Base-by-base conservation (phyloP, 2,797 vertebrate species). In the Potorous gilbertii region DNA sequence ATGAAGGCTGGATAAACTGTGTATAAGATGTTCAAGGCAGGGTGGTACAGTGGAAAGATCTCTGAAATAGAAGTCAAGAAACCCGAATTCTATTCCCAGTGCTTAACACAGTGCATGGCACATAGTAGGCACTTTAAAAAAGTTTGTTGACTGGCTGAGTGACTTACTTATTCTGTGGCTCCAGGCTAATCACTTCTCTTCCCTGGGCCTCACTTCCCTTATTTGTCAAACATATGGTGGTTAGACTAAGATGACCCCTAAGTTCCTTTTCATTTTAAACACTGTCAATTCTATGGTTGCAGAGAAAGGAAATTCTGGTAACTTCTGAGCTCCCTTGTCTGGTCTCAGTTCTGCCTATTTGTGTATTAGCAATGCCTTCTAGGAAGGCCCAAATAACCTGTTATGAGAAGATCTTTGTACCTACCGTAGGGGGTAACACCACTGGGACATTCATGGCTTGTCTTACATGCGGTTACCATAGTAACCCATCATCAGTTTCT, bases 331-430 rank as follows among this genome's bases (percentile, higher is more conserved):
- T 3, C 54, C 12, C 0, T 55, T 29, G 5, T 55, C 96, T 90
- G 97, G 93, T 93, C 96, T 97, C 95, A 92, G 40, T 3, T 10
- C 40, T 91, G 95, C 95, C 1, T 18, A 62, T n/a, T n/a, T 94
- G 95, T 96, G 93, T 95, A 0, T 97, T 96, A 97, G 96, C 96
- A 97, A 97, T 98, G 98, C 98, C 99, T 98, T 98, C 98, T 98
- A 98, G 87, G 98, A 98, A 98, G 98, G 98, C 97, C 96, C 12
- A 87, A 95, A 95, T 96, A 97, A 95, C 98, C 54, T 94, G 91
- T 96, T 10, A 27, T 98, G 97, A 98, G 97, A 98, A 98, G 94
- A 98, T 97, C 96, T 97, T 95, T 98, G 98, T 98, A 98, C 97
- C 97, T n/a, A 34, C 97, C 98, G 81, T 94, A 89, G 95, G 96